Conservation (phyloP, 2,797 vertebrate genomes). For the Simalia tracyae region DNA sequence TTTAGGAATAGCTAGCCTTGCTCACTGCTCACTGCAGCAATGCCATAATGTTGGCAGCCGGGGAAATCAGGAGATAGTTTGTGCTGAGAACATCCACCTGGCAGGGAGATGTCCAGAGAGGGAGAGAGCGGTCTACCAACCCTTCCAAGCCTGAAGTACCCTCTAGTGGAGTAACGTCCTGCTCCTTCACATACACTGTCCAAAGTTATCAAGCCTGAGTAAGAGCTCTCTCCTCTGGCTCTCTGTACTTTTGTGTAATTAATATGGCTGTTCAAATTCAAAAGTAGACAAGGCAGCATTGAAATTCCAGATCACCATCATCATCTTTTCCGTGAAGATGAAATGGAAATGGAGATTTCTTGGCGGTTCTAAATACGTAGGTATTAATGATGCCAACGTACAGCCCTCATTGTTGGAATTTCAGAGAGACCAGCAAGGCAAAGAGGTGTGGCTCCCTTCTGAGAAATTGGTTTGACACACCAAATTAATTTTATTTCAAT, state of each 20-base stretch:
- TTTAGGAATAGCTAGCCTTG: background rate
- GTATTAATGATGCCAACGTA: background rate
- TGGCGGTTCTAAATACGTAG: background rate
- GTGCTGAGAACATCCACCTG: background rate
- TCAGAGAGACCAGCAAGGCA: background rate
- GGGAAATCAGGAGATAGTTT: too few species aligned
- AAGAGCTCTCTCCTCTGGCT: background rate
- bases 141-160: background rate
- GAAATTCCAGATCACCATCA: background rate
- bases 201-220: background rate
- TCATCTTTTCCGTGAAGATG: background rate
- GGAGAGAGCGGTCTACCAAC: too few species aligned
- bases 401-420: background rate
- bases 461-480: constrained; percentile 25
- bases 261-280: background rate
- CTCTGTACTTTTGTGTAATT: background rate
- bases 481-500: constrained; percentile 28
- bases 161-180: too few species aligned
- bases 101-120: background rate
- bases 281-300: background rate
- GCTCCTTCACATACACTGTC: background rate
- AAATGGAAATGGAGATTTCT: background rate
- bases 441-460: background rate
- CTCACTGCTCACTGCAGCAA: background rate
- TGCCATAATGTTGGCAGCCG: too few species aligned